These are phyloP conservation scores for Tetragonula carbonaria DNA, from an alignment of 2,888 invertebrate species.

Conservation along the genomic window DNA sequence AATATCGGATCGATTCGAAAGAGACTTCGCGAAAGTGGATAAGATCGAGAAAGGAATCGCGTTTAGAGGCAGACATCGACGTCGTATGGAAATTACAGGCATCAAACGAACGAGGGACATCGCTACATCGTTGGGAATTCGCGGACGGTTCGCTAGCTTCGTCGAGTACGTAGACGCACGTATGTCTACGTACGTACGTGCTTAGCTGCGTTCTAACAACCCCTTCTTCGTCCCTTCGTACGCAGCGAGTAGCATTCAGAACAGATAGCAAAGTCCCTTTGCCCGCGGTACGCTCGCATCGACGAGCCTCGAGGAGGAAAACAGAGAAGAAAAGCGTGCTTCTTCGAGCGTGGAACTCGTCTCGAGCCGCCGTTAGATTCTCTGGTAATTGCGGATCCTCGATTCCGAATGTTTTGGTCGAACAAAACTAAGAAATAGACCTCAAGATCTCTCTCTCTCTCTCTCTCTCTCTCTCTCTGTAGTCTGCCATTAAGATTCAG, in stretches of 20 bases:
- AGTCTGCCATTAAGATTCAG: conserved; percentile 14
- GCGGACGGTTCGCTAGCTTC: conserved; percentile 46
- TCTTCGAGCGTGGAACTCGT: background rate
- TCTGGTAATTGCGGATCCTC: background rate
- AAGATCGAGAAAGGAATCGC: background rate
- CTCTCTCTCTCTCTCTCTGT: background rate
- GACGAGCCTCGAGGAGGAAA: background rate
- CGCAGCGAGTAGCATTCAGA: background rate
- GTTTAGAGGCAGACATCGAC: conserved; percentile 3
- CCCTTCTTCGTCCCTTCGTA: conserved; percentile 10
- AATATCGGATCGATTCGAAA: background rate
- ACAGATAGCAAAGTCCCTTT: background rate
- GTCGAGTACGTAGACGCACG: conserved; percentile 34
- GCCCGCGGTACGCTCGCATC: background rate
- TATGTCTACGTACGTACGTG: conserved; percentile 17
- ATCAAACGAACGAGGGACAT: conserved; percentile 33
- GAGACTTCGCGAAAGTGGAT: conserved; percentile 4
- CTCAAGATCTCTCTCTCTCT: background rate
- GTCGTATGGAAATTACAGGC: conserved; percentile 61
- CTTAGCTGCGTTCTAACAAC: conserved; percentile 13
- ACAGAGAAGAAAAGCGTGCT: background rate
- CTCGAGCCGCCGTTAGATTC: background rate
- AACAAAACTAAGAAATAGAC: background rate
- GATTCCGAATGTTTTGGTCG: background rate
- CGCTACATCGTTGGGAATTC: background rate